Base-by-base conservation (phyloP, 2,797 vertebrate species). In the Meda fulgida region DNA sequence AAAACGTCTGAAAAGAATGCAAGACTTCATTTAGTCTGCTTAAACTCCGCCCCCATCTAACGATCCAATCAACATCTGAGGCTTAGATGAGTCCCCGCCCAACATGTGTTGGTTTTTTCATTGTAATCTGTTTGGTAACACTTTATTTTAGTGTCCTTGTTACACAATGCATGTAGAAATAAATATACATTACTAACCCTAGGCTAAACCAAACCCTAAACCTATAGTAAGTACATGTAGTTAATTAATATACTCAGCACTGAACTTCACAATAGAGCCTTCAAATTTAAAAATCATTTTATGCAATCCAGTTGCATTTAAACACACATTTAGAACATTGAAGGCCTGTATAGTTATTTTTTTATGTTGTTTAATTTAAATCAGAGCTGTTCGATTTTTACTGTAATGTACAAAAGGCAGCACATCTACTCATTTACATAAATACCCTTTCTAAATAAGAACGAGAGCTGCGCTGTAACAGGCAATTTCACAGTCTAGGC, bases 401-500 rank as follows among this genome's bases (percentile, higher is more conserved):
- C 31, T 53, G 55, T 36, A 76, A 14, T 36, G 48, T 55, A 55
- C 31, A 55, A 55, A 76, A 55, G 21, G 31, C 73, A 76, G 51
- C 36, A n/a, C 51, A n/a, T 34, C 23, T 23, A 36, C 31, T 55
- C 10, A 36, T 76, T 76, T 76, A 23, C 31, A 76, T 76, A 36
- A 76, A 76, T 55, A 55, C 73, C 21, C 48, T 75, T 55, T 55
- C 73, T 75, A 36, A 9, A 14, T 21, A 36, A 55, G 51, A 55
- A 55, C 4, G 51, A 76, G 31, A 36, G 48, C 48, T 23, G 31
- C 36, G 19, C 72, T 55, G 21, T 36, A 55, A 76, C 21, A 36
- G 51, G 31, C 21, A 55, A 76, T 55, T 55, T 76, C 31, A 76
- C 51, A 36, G 51, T 55, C 73, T 55, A 76, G 73, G 31, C 51